Percentiles rank a stretch among this genome's conserved stretches.
These are phyloP conservation scores for Mycetomoellerius zeteki DNA, from an alignment of 1,140 invertebrate genomes.

Conservation along the genomic window DNA sequence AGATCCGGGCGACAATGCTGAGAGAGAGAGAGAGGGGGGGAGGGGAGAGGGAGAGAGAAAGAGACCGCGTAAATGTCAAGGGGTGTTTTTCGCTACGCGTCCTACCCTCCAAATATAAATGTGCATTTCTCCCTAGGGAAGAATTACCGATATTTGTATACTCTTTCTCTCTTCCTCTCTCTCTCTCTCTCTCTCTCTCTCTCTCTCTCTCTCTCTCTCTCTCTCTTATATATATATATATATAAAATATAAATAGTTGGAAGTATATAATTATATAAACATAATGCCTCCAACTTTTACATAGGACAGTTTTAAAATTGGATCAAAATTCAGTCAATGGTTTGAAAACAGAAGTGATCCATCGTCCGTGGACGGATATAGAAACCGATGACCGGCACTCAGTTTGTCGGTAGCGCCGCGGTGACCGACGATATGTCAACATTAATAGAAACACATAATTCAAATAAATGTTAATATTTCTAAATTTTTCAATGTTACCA, in stretches of 20 bases:
- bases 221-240: neutral
- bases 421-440: too few species aligned
- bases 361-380: conserved; percentile 84
- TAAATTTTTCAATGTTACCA: too few species aligned
- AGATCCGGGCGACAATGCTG: conserved; percentile 55
- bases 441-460: too few species aligned
- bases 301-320: conserved; percentile 84
- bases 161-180: too few species aligned
- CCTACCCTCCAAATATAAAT: neutral
- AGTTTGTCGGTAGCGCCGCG: too few species aligned
- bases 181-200: too few species aligned
- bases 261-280: neutral
- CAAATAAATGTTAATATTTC: too few species aligned
- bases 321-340: conserved; percentile 81
- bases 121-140: conserved; percentile 6
- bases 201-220: too few species aligned
- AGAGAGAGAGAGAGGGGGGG: neutral
- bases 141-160: neutral
- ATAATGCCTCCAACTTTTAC: conserved; percentile 46
- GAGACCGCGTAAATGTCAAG: conserved; percentile 53
- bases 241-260: neutral
- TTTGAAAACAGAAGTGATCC: conserved; percentile 83
- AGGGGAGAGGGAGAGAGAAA: neutral
- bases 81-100: conserved; percentile 50
- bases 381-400: conserved; percentile 42